Percentiles rank a stretch among this genome's conserved stretches.
phyloP scores from a whole-genome alignment of 1,140 invertebrate species.

The Drosophila oshimai region DNA sequence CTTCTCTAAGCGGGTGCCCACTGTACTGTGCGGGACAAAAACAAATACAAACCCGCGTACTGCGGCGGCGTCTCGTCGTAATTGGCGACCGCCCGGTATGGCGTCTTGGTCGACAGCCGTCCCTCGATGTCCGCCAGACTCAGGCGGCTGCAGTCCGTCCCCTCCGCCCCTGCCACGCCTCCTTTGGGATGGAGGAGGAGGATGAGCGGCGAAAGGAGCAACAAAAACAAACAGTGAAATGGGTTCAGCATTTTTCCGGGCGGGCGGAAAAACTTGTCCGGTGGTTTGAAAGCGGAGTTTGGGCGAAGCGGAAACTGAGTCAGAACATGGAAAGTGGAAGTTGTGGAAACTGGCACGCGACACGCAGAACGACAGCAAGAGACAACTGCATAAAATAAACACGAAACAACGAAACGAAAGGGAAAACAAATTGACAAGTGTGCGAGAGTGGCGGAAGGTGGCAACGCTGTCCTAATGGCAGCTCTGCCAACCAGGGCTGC shows the following conservation, averaged over 20 bases:
- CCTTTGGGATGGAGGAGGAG: slow-evolving; percentile 13
- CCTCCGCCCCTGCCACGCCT: slow-evolving; percentile 10
- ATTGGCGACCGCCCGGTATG: slow-evolving; percentile 86
- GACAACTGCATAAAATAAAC: slow-evolving; percentile 12
- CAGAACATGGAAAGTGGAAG: slow-evolving; percentile 45
- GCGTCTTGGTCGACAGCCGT: slow-evolving; percentile 85
- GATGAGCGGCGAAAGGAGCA: background rate
- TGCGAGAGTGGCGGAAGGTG: background rate
- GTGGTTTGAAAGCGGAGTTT: slow-evolving; percentile 3
- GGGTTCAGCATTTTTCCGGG: slow-evolving; percentile 45
- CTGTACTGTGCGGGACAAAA: background rate
- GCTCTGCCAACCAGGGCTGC: background rate
- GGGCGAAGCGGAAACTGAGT: slow-evolving; percentile 23
- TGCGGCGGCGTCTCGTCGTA: slow-evolving; percentile 83
- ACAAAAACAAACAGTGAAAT: slow-evolving; percentile 13
- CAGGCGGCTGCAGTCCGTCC: slow-evolving; percentile 27
- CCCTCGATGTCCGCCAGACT: slow-evolving; percentile 60
- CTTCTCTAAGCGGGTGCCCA: background rate
- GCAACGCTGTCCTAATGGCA: background rate
- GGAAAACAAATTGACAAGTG: background rate
- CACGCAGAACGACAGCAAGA: background rate
- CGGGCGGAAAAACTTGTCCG: slow-evolving; percentile 47
- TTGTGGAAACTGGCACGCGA: slow-evolving; percentile 3
- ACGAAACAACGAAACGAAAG: too few species aligned
- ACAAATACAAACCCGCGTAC: slow-evolving; percentile 83